Evolutionary conservation across 2,797 vertebrate genomes (phyloP), one percentile per base, ranked within the genome.

Genomic region (Crocidura indochinensis): DNA sequence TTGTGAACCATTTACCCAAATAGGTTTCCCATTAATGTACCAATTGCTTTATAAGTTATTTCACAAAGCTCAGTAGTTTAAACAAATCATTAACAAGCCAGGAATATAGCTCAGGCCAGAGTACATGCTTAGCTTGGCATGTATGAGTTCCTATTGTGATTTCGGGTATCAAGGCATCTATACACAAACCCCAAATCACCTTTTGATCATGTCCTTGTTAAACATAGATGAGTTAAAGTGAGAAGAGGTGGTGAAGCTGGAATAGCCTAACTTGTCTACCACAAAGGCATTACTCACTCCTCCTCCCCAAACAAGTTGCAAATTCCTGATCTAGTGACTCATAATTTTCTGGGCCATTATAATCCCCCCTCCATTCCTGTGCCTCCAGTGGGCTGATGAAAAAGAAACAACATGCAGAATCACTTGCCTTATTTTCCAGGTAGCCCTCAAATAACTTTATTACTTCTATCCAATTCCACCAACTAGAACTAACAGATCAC

Each of bases 361-460:
- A 24, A 51, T 56, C 51, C 38, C 83, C 68, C 44, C 11, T 22
- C 9, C n/a, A 81, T 19, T 84, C 76, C 76, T 68, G 19, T 75
- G 71, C 5, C 46, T 76, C 20, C 49, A 75, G 46, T 1, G 26
- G 64, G 67, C 19, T 12, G 0, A 65, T 17, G 71, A 82, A 22
- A 19, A 82, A 91, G 80, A 81, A 84, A 62, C 14, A 77, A 22
- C 69, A 51, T 10, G 26, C 87, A 64, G 24, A 77, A 38, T 44
- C 49, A 87, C 22, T 29, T 7, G 24, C 31, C 51, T 69, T 46
- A 62, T 81, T 84, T 56, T 31, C 73, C 74, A 83, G 38, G 2
- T 27, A 88, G 26, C 12, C 67, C 44, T 75, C 86, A 89, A 77
- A 72, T 20, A 46, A 85, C 69, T 79, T 10, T 7, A 65, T 26